Base-by-base conservation (phyloP, 2,797 vertebrate species). In the Labeo calbasu region DNA sequence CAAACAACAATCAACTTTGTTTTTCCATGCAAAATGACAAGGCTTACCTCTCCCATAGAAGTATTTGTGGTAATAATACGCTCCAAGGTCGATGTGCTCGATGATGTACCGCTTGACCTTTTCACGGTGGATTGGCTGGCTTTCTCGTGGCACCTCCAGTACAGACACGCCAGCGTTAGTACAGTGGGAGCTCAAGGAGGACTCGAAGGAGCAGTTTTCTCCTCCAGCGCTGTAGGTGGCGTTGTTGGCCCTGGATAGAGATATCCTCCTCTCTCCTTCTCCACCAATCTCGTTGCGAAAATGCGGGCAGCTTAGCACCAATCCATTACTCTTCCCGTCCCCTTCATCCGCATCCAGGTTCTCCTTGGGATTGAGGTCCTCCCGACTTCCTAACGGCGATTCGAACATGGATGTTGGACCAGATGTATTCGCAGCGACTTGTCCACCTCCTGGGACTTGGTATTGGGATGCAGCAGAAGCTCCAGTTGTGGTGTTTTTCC, bases 21-120 rank as follows among this genome's bases (percentile, higher is more conserved):
- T 36, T 73, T 75, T 75, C 17, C 28, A 55, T 1, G 23, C 15
- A 32, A 50, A 19, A 55, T 4, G 40, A 21, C 3, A 23, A 23
- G 25, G 32, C 90, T 96, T 96, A 99, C 98, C 98, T 98, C 93
- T 98, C 71, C 97, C 98, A 1, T 97, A 98, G 95, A 99, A 99
- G 94, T 95, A 98, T 90, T 98, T 98, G 89, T 97, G 97, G 92
- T 98, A 99, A 87, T 99, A 99, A 92, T 98, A 99, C 0, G 98
- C 98, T 86, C 98, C 98, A 2, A 99, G 95, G 92, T 99, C 98
- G 61, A 99, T 97, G 90, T 99, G 98, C 40, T 99, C 98, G 23
- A 99, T 99, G 92, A 99, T 97, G 91, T 99, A 99, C 89, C 98
- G 96, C 86, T 98, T 99, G 88, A 99, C 97, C 90, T 99, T 99